Conservation (phyloP, 2,797 vertebrate genomes). For the Tarsius wallacei region DNA sequence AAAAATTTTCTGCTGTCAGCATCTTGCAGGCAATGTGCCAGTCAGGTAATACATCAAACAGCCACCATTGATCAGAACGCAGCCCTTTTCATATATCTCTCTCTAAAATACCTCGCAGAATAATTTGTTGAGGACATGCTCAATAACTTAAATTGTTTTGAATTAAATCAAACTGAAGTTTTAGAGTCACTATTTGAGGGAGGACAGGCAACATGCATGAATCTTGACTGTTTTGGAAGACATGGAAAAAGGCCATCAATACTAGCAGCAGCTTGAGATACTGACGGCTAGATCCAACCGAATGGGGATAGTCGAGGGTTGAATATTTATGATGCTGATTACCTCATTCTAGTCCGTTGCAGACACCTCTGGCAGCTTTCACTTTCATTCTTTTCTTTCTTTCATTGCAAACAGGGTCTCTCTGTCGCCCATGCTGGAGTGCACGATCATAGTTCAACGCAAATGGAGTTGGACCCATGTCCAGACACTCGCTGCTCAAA, state of each 20-base stretch:
- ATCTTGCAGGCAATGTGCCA: neutral
- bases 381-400: neutral
- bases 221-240: neutral
- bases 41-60: neutral
- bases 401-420: neutral
- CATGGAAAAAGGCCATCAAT: neutral
- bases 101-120: neutral
- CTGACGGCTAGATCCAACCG: neutral
- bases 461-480: too few species aligned
- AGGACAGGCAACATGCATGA: neutral
- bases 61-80: neutral
- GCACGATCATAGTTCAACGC: neutral
- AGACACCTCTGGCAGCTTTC: neutral
- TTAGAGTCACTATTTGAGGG: neutral
- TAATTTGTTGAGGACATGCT: constrained; percentile 29
- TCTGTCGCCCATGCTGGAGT: neutral
- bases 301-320: neutral
- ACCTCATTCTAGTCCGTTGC: neutral
- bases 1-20: neutral
- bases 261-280: neutral
- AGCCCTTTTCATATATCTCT: neutral
- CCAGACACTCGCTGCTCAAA: too few species aligned
- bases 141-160: constrained; percentile 4
- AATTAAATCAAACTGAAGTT: constrained; percentile 48
- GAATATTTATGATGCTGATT: neutral